Base-by-base conservation (phyloP, 2,797 vertebrate genomes). In the Lithobates pipiens region DNA sequence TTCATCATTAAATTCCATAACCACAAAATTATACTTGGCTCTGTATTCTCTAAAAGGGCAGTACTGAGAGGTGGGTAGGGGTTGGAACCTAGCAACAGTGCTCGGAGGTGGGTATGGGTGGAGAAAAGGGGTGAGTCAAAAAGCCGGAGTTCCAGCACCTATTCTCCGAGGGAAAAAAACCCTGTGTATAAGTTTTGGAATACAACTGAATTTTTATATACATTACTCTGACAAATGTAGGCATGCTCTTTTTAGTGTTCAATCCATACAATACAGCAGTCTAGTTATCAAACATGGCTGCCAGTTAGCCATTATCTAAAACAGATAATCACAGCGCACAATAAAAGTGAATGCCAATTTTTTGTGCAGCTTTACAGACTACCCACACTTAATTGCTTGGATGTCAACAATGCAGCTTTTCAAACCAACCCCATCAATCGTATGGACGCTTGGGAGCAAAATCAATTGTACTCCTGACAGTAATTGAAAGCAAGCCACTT, bases 401-500 rank as follows among this genome's bases (percentile, higher is more conserved):
- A 74, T 86, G 80, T 78, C 85, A 86, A 83, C 80, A 83, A 82
- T 74, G 80, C 80, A 77, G 80, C 75, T 82, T 86, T 86, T 73
- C 54, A 77, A 82, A 82, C 75, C 68, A 73, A 32, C 36, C 68
- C 85, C 69, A 86, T 86, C 85, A 83, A 86, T 86, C 29, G 10
- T 67, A 83, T 78, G 68, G 54, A 76, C 76, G 39, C 83, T 74
- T 67, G 76, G 75, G 80, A 86, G 75, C 68, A 21, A 86, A 86
- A 86, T 86, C 85, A 86, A 78, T 86, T 83, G 80, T 65, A 39
- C 42, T 78, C 69, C 80, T 77, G 80, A 78, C 80, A 86, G 80
- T 86, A 86, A 86, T 83, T 86, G 85, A 86, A 86, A 79, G 85
- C 68, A 83, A 83, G 75, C 85, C 82, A 83, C 80, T 86, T 83